Evolutionary conservation across 2,888 invertebrate genomes (phyloP), one percentile per base, ranked within the genome.

Genomic region (Pristionchus arcanus): DNA sequence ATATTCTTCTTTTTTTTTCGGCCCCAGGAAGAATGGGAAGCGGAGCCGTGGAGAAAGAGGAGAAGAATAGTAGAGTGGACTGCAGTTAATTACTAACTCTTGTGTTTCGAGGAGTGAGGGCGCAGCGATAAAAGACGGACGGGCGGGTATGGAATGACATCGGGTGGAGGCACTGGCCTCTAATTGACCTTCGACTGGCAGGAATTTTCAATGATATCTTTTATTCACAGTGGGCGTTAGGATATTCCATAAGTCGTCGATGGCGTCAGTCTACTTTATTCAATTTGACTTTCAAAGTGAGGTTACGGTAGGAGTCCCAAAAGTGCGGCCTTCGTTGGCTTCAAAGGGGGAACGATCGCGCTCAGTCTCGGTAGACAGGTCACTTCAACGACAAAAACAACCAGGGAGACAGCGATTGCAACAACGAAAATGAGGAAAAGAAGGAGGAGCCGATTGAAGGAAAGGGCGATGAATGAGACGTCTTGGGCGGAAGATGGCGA

Each of bases 381-480:
- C n/a, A 81, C 2, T 81, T 81, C 81, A 1, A 49, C 13, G 81
- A 81, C 25, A 53, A 81, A 81, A 81, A 81, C 81, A 49, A 81
- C 49, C n/a, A 81, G 15, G 2, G 81, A 49, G 25, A 42, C n/a
- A 1, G 49, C n/a, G 28, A 42, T 49, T 13, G 81, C 81, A n/a
- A 53, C 81, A n/a, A 13, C 28, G 81, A 81, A 28, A 28, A 81
- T 25, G 49, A 81, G 7, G 49, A 81, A 53, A 21, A 81, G 81
- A 11, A 81, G 81, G 28, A 81, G 21, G 49, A 81, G 81, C 19
- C 81, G 49, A 81, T 42, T 49, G 49, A 53, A 2, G 49, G 81
- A 81, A 81, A 81, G 81, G 28, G 81, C 81, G 81, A 81, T 81
- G 49, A 81, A 81, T 81, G 81, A 81, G 49, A 42, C n/a, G 28